A percentile compares a stretch with the other conserved stretches of the same genome.
phyloP scores from a whole-genome alignment of 2,888 invertebrate species.

The Odontothrips loti region DNA sequence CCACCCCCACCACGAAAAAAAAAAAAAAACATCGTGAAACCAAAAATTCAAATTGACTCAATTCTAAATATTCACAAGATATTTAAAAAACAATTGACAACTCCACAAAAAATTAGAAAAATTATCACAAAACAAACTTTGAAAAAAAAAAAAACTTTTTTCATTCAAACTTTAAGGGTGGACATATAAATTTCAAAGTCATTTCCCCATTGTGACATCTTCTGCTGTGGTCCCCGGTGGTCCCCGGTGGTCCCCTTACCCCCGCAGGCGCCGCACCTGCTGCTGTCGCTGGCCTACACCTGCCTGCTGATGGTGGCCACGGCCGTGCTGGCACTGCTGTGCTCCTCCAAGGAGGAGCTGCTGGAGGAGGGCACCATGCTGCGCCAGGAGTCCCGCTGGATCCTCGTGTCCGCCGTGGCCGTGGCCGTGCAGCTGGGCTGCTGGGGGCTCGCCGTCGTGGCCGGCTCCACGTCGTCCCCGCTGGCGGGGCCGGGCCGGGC shows the following conservation, averaged over 20 bases:
- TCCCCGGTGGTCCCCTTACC: slow-evolving; percentile 54
- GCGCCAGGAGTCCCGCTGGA: slow-evolving; percentile 34
- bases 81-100: too few relatives aligned
- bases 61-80: too few relatives aligned
- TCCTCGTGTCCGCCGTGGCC: slow-evolving; percentile 34
- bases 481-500: neutral
- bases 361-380: slow-evolving; percentile 17
- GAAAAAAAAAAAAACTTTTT: too few relatives aligned
- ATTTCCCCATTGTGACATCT: too few relatives aligned
- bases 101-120: too few relatives aligned
- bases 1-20: too few relatives aligned
- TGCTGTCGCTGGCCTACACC: slow-evolving; percentile 75
- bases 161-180: too few relatives aligned
- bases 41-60: too few relatives aligned
- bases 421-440: slow-evolving; percentile 34
- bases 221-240: too few relatives aligned
- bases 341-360: slow-evolving; percentile 25
- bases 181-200: too few relatives aligned
- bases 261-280: slow-evolving; percentile 62
- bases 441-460: slow-evolving; percentile 35
- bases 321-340: slow-evolving; percentile 67
- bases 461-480: slow-evolving; percentile 12
- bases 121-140: too few relatives aligned
- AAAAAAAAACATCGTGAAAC: too few relatives aligned
- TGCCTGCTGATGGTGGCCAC: slow-evolving; percentile 80